Percentiles rank a stretch among this genome's conserved stretches.
Conservation (phyloP, 1,140 invertebrate species). For the Brachionus rubens region DNA sequence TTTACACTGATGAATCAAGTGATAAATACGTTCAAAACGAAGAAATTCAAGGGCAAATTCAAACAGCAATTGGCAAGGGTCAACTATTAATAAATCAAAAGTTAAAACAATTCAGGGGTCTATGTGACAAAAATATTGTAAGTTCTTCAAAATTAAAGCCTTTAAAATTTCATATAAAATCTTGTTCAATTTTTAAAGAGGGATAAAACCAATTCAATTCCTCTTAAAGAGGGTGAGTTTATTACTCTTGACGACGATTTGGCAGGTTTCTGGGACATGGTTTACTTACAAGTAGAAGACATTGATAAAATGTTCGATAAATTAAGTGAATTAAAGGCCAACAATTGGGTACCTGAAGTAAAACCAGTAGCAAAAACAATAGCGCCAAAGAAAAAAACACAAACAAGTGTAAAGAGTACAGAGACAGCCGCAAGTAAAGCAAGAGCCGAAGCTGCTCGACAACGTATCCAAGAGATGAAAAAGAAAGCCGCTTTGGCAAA, state of each 20-base stretch:
- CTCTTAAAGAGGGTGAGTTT: slow-evolving; percentile 73
- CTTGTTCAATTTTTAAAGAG: slow-evolving; percentile 1
- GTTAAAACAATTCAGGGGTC: slow-evolving; percentile 86
- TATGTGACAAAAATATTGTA: slow-evolving; percentile 77
- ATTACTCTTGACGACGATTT: slow-evolving; percentile 82
- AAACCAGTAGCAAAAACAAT: slow-evolving; percentile 14
- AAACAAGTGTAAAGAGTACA: neutral
- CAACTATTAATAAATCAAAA: slow-evolving; percentile 81
- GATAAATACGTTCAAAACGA: neutral
- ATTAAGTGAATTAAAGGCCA: slow-evolving; percentile 68
- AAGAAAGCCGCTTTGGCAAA: slow-evolving; percentile 25
- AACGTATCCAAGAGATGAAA: slow-evolving; percentile 7
- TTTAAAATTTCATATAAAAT: neutral
- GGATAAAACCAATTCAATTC: slow-evolving; percentile 56
- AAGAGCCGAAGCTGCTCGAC: slow-evolving; percentile 21
- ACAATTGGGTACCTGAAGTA: slow-evolving; percentile 66
- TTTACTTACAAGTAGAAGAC: slow-evolving; percentile 79
- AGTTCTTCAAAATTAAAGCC: slow-evolving; percentile 52
- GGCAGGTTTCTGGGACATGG: slow-evolving; percentile 95
- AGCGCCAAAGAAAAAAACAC: slow-evolving; percentile 3
- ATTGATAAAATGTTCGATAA: slow-evolving; percentile 75
- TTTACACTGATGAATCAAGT: neutral
- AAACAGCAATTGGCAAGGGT: slow-evolving; percentile 84
- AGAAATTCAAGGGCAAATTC: slow-evolving; percentile 70
- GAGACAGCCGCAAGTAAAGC: slow-evolving; percentile 23